These are phyloP conservation scores for Rapana venosa DNA, from an alignment of 2,888 invertebrate genomes.

Conservation along the genomic window DNA sequence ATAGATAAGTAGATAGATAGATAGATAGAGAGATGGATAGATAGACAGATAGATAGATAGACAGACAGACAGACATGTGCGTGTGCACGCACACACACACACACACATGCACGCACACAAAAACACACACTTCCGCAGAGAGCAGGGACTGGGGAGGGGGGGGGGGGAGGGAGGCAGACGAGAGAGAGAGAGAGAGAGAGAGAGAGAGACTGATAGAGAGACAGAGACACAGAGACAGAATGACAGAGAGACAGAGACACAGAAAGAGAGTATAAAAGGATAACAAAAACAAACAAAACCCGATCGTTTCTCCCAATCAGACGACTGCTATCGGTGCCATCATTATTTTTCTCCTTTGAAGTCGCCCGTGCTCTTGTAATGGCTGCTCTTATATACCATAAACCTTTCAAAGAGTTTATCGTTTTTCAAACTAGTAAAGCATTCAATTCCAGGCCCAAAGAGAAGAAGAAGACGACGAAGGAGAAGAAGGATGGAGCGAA, in stretches of 20 bases:
- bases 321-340: slow-evolving; percentile 3
- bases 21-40: not conserved
- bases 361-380: slow-evolving; percentile 5
- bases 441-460: not conserved
- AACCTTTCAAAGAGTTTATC: slow-evolving; percentile 37
- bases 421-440: slow-evolving; percentile 35
- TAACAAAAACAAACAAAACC: not conserved
- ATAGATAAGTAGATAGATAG: not conserved
- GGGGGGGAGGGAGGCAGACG: not conserved
- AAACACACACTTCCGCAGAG: not conserved
- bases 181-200: slow-evolving; percentile 20
- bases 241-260: not conserved
- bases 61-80: not conserved
- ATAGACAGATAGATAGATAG: not conserved
- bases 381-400: slow-evolving; percentile 31
- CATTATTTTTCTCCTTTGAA: slow-evolving; percentile 39
- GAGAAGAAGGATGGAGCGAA: not conserved
- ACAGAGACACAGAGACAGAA: not conserved
- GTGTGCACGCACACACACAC: too few species aligned
- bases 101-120: too few species aligned
- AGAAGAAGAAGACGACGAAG: not conserved
- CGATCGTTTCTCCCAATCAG: slow-evolving; percentile 26
- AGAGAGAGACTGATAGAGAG: not conserved
- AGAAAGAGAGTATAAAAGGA: not conserved
- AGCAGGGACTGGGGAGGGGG: not conserved